A percentile compares a stretch with the other conserved stretches of the same genome.
Conservation (phyloP, 2,888 invertebrate genomes). For the Drosophila kuntzei region DNA sequence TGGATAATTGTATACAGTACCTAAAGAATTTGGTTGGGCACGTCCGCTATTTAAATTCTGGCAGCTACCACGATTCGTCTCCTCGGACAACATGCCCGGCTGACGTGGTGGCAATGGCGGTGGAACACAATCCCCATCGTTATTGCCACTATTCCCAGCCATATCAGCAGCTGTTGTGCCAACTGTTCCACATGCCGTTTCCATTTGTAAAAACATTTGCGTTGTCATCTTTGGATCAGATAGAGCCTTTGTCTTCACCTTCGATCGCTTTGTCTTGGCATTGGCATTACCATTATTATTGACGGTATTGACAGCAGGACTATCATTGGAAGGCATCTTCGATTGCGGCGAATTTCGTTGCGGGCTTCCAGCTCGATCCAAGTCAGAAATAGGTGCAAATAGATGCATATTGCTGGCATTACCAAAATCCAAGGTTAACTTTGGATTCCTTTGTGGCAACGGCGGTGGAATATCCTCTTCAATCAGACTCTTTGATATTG, state of each 20-base stretch:
- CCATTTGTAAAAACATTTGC: constrained; percentile 86
- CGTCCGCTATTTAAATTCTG: constrained; percentile 77
- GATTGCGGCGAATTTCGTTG: constrained; percentile 62
- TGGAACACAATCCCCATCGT: constrained; percentile 81
- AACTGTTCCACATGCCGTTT: constrained; percentile 70
- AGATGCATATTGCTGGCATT: constrained; percentile 55
- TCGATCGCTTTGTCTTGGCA: constrained; percentile 74
- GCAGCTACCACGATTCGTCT: constrained; percentile 74
- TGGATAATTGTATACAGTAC: constrained; percentile 85
- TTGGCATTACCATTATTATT: constrained; percentile 36
- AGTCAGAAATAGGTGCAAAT: constrained; percentile 83
- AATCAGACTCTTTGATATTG: constrained; percentile 79
- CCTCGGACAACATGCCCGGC: constrained; percentile 85
- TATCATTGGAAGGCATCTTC: constrained; percentile 14
- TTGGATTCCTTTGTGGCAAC: constrained; percentile 87
- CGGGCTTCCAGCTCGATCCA: constrained; percentile 82
- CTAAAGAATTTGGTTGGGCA: constrained; percentile 84
- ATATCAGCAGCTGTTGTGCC: constrained; percentile 20
- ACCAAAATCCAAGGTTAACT: constrained; percentile 72
- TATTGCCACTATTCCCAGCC: constrained; percentile 18
- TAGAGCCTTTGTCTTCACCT: constrained; percentile 85
- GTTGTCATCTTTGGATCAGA: constrained; percentile 86
- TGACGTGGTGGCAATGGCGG: constrained; percentile 88
- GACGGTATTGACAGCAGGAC: constrained; percentile 26
- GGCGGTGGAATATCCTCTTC: constrained; percentile 86